phyloP scores from a whole-genome alignment of 1,140 invertebrate genomes.

The Zaprionus kolodkinae region DNA sequence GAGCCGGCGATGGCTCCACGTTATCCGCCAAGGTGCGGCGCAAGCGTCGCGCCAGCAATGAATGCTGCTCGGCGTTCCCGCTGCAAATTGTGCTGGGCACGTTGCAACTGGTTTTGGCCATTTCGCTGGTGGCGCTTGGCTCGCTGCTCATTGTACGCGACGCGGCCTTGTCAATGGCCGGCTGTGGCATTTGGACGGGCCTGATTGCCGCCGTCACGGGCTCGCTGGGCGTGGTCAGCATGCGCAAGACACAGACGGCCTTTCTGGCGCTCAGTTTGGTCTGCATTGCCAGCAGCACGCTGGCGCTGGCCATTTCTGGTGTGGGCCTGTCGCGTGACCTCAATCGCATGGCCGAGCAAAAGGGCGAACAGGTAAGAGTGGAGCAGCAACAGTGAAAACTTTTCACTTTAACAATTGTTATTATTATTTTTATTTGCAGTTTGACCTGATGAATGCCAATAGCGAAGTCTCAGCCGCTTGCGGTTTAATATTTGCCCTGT shows the following conservation, averaged over 20 bases:
- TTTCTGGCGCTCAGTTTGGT: slow-evolving; percentile 81
- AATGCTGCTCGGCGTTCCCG: slow-evolving; percentile 78
- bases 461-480: slow-evolving; percentile 77
- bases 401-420: slow-evolving; percentile 23
- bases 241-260: slow-evolving; percentile 78
- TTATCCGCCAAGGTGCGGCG: slow-evolving; percentile 55
- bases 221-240: slow-evolving; percentile 78
- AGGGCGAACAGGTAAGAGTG: slow-evolving; percentile 43
- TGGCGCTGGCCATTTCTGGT: slow-evolving; percentile 82
- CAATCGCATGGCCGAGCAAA: slow-evolving; percentile 76
- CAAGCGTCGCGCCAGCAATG: slow-evolving; percentile 59
- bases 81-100: slow-evolving; percentile 76
- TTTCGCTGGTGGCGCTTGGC: slow-evolving; percentile 75
- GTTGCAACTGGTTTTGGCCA: slow-evolving; percentile 76
- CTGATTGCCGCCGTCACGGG: slow-evolving; percentile 77
- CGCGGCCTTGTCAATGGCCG: slow-evolving; percentile 76
- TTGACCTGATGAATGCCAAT: slow-evolving; percentile 69
- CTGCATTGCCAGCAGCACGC: slow-evolving; percentile 81
- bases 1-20: slow-evolving; percentile 47
- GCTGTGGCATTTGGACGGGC: slow-evolving; percentile 82
- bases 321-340: slow-evolving; percentile 78
- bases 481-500: slow-evolving; percentile 76
- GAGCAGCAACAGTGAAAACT: slow-evolving; percentile 1
- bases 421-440: slow-evolving; percentile 42
- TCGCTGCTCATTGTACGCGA: slow-evolving; percentile 74